Evolutionary conservation across 2,113 vertebrate genomes (phyloP).

Genomic region (Aix galericulata): DNA sequence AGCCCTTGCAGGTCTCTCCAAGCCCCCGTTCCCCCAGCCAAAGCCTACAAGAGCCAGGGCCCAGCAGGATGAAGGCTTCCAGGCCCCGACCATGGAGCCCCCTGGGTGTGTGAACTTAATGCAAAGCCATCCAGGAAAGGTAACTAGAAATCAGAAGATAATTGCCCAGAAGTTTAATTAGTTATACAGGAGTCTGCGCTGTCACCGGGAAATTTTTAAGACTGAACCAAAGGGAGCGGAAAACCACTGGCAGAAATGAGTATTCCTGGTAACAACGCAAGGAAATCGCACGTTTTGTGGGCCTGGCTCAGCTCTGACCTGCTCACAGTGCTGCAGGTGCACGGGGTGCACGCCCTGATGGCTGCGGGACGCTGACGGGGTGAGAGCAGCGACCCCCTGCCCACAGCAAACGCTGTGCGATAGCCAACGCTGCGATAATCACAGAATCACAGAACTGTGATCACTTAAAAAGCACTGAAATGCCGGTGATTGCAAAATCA

Average conservation of each 20-base stretch:
- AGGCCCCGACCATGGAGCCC: background rate
- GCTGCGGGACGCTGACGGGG: background rate
- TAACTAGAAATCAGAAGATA: slow-evolving; percentile 34
- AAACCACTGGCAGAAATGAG: background rate
- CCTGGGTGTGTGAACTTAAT: background rate
- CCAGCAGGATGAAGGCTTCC: background rate
- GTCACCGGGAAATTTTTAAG: background rate
- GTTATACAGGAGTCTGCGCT: background rate
- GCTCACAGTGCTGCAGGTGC: background rate
- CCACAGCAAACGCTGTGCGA: background rate
- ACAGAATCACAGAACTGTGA: no score
- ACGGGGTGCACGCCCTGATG: accelerated
- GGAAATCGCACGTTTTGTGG: background rate
- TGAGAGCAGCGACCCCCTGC: accelerated
- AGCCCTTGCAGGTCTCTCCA: background rate
- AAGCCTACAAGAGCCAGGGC: background rate
- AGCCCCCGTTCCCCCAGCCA: background rate
- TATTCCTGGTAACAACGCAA: accelerated
- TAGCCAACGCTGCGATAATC: accelerated
- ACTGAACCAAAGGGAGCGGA: background rate
- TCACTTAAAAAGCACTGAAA: background rate
- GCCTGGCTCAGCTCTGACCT: accelerated
- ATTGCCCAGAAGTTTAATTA: slow-evolving; percentile 3
- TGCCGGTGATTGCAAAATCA: no score
- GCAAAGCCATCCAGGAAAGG: background rate